A percentile compares a stretch with the other conserved stretches of the same genome.
Conservation (phyloP, 2,113 vertebrate species). For the Pica pica region DNA sequence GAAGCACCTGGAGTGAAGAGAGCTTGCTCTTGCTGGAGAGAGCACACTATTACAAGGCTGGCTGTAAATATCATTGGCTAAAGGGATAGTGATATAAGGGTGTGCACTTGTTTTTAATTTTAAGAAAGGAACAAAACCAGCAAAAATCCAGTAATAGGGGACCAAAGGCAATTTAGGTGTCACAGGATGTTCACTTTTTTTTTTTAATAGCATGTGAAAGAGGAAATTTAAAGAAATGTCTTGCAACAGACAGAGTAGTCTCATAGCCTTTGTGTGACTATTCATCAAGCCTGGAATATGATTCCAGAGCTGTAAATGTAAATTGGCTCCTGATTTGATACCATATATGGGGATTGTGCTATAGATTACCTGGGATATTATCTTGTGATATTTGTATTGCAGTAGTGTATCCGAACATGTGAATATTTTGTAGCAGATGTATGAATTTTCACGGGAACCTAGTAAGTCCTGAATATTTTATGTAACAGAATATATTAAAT, state of each 20-base stretch:
- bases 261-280: not conserved
- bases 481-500: not conserved
- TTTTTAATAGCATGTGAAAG: not conserved
- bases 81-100: not conserved
- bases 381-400: not conserved
- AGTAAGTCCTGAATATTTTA: not conserved
- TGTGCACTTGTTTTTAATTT: not conserved
- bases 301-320: not conserved
- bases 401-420: not conserved
- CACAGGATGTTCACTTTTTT: not conserved
- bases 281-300: not conserved
- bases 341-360: not conserved
- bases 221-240: not conserved
- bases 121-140: not conserved
- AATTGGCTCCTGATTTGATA: not conserved
- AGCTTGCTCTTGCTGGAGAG: not conserved
- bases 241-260: not conserved
- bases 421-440: not conserved
- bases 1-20: not conserved
- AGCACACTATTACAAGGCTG: rapidly evolving
- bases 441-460: not conserved
- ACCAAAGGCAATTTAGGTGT: not conserved
- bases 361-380: not conserved
- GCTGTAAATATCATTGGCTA: not conserved
- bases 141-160: not conserved